Base-by-base conservation (phyloP, 2,113 vertebrate genomes). In the Anoura caudifer region DNA sequence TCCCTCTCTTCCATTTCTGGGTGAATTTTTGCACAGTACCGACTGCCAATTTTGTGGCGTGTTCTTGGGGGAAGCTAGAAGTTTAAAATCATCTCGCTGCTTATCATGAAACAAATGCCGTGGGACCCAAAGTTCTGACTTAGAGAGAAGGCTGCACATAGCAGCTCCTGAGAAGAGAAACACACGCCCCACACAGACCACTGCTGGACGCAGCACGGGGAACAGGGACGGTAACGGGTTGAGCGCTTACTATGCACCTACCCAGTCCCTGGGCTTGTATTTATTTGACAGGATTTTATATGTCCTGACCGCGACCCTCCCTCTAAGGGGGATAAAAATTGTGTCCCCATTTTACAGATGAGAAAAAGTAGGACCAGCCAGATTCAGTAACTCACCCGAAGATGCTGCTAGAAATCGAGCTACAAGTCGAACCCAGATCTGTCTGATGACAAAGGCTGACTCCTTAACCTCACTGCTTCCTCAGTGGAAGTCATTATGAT, bases 1-100 rank as follows among this genome's bases (percentile, higher is more conserved):
- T 94, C 95, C 95, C 84, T 79, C 87, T 96, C 67, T 96, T 97
- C 97, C 95, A 92, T 89, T 98, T 97, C 96, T 97, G 97, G 81
- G 96, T 95, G 94, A 87, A 97, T 82, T 86, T 91, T 91, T 97
- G 96, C 97, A 98, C 97, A 97, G 95, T 87, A 43, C 97, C 85
- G 97, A 50, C 97, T 97, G 97, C 97, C 96, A 97, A 80, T 96
- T 97, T 87, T 95, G 70, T 96, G 79, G 76, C 59, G 75, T 91
- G 69, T 96, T 95, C 96, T 97, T 93, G 54, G 82, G 90, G 77
- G 61, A 79, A 95, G 95, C 95, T 7, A 79, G 91, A 95, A 97
- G 94, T 96, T 97, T 91, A 87, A 97, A 95, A 97, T 95, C 94
- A 89, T 79, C 86, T 83, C 28, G 38, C 80, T 76, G 94, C 94